Evolutionary conservation across 2,113 vertebrate species (phyloP), one percentile per base, ranked within the genome.

Genomic region (Urocynchramus pylzowi): DNA sequence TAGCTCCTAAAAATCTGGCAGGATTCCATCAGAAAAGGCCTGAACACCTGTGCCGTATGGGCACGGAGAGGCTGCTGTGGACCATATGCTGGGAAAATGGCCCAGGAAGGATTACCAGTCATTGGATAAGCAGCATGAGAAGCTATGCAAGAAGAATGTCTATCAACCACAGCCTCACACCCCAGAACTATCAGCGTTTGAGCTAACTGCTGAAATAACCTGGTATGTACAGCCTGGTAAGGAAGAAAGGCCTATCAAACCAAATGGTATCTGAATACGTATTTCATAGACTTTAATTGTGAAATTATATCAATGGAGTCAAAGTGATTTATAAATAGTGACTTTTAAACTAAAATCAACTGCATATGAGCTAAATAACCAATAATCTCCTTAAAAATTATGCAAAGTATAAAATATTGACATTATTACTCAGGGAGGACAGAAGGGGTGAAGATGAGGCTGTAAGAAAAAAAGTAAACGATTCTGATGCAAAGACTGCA

Each of bases 11-110:
- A 90, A 96, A 89, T 89, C 54, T 96, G 94, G 24, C 81, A 96
- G 41, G 12, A 49, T 59, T 80, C 71, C 87, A 95, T 42, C 24
- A 93, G 75, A 97, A 97, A 96, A 93, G 37, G 28, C 53, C 81
- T 90, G 54, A 70, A 96, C 67, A 95, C 83, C 87, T 97, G 57
- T 27, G 90, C 85, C 84, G 89, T 96, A 93, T 87, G 90, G 80
- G 50, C 74, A 85, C 67, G 71, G 81, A 97, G 96, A 96, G 41
- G 27, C 90, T 97, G 80, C 59, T 91, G 61, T 90, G 74, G 64
- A 87, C 65, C 74, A 89, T 83, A 84, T 93, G 81, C 44, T 91
- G 77, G 67, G 49, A 95, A 97, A 95, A 73, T 44, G 50, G 59
- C 81, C 74, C 50, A 94, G 59, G 52, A 95, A 95, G 30, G 33